Evolutionary conservation across 1,140 invertebrate genomes (phyloP).

Genomic region (Trachymyrmex cornetzi): DNA sequence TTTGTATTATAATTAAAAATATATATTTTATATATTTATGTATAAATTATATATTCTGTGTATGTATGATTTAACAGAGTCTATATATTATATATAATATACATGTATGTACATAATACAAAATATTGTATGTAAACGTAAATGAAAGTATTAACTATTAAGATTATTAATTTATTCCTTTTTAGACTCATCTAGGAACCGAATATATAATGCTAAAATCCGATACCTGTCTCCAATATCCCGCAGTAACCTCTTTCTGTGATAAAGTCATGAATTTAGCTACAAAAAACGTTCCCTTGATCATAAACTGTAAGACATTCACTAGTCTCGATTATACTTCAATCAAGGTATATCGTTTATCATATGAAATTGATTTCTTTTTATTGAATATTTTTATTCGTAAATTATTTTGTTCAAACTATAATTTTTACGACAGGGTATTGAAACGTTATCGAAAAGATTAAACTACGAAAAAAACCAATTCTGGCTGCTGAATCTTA

Average conservation of each 20-base stretch:
- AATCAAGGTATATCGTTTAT: conserved; percentile 84
- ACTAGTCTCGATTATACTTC: conserved; percentile 90
- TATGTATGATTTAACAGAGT: not conserved
- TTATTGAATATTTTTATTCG: not conserved
- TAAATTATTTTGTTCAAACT: not conserved
- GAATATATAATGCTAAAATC: conserved; percentile 88
- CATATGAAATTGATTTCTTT: conserved; percentile 9
- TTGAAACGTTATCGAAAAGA: conserved; percentile 80
- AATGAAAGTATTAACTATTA: not conserved
- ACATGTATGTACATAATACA: not conserved
- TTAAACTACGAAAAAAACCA: conserved; percentile 79
- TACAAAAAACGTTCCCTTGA: conserved; percentile 85
- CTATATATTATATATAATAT: not conserved
- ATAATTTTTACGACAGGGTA: conserved; percentile 78
- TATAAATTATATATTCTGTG: too few species aligned
- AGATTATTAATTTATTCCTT: conserved; percentile 26
- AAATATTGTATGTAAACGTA: too few species aligned
- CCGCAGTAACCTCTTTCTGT: conserved; percentile 88
- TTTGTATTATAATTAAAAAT: too few species aligned
- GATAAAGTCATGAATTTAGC: conserved; percentile 86
- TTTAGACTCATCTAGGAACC: conserved; percentile 79
- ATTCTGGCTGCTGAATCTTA: conserved; percentile 83
- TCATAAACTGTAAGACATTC: conserved; percentile 88
- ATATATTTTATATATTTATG: too few species aligned
- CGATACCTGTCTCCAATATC: conserved; percentile 89